phyloP scores from a whole-genome alignment of 1,140 invertebrate genomes.

The Trichonephila inaurata region DNA sequence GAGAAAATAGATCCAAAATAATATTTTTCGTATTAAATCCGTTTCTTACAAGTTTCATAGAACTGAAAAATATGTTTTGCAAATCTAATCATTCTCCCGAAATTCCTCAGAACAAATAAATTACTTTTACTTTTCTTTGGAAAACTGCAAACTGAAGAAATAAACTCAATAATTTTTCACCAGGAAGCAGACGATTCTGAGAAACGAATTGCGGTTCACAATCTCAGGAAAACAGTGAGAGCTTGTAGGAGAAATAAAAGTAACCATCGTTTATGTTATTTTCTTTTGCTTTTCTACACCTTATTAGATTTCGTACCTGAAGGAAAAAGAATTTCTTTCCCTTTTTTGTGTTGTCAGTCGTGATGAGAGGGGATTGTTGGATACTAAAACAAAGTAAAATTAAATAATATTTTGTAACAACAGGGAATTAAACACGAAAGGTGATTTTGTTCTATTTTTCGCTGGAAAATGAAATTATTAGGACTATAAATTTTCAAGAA shows the following conservation, averaged over 20 bases:
- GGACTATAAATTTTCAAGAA: neutral
- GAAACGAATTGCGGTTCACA: neutral
- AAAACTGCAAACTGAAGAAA: neutral
- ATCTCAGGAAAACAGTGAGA: neutral
- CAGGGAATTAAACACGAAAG: neutral
- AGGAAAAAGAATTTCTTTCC: neutral
- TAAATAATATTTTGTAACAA: neutral
- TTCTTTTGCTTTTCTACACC: neutral
- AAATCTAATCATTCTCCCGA: neutral
- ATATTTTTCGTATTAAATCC: too few species aligned
- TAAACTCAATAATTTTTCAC: slow-evolving; percentile 10
- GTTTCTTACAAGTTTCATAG: neutral
- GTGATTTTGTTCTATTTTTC: neutral
- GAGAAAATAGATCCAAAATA: too few species aligned
- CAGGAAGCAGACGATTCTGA: neutral
- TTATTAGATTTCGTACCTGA: neutral
- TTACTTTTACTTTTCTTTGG: neutral
- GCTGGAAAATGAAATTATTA: neutral
- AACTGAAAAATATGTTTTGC: neutral
- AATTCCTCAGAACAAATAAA: neutral
- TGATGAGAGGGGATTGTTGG: neutral
- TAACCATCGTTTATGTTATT: neutral
- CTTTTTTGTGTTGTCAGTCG: neutral
- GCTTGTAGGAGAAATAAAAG: neutral
- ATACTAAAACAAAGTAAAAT: neutral